Base-by-base conservation (phyloP, 2,888 invertebrate genomes). In the Steinernema carpocapsae region DNA sequence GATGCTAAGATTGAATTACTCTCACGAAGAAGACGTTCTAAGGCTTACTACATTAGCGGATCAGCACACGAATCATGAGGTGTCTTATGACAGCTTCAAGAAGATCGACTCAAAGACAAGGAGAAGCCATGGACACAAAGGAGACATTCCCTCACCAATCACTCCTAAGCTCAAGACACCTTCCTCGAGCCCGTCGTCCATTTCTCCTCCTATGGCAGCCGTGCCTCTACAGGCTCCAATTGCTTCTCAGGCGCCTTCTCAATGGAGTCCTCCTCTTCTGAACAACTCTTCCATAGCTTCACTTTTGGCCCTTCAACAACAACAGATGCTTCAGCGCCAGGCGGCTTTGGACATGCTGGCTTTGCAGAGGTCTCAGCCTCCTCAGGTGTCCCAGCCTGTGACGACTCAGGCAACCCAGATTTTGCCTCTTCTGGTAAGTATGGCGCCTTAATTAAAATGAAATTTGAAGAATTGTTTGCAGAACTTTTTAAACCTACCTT, bases 1-100 rank as follows among this genome's bases (percentile, higher is more conserved):
- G n/a, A 86, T 83, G 84, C 76, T 86, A 45, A 76, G 86, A 19
- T 77, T 86, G 64, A 86, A 84, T 76, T 86, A 79, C 79, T 79
- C 72, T 71, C 83, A 78, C 74, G 48, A 73, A 3, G 85, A 84
- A 7, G 79, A 83, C 72, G 79, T 71, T 12, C 74, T 82, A 12
- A 56, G 77, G 17, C 72, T 82, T 52, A 82, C 82, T n/a, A 77
- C 80, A 0, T 74, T 82, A 4, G 59, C 76, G 24, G 72, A 22
- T 1, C 29, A 43, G 6, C 82, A 82, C 74, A 74, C 73, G 26
- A 76, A 76, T 19, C 79, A 79, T 73, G 75, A 75, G 10, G 48
- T 78, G n/a, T 29, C 24, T 17, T 59, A 48, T 1, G 78, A 76
- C 10, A 19, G 26, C 14, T 73, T 45, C 70, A 32, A 24, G 12